phyloP scores from a whole-genome alignment of 2,888 invertebrate genomes.

The Macrosoma leucophasiata region DNA sequence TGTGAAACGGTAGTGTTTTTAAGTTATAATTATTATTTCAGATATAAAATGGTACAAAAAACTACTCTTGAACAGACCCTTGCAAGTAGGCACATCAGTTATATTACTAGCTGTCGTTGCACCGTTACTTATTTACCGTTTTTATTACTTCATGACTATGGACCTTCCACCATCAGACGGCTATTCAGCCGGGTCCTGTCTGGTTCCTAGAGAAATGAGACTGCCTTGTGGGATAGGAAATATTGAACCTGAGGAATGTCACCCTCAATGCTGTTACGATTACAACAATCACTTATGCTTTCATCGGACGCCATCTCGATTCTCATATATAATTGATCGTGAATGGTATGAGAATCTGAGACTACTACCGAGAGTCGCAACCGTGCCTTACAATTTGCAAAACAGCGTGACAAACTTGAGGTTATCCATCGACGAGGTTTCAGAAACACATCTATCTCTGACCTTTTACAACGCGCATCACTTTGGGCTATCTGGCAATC shows the following conservation, averaged over 20 bases:
- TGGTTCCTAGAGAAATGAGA: conserved; percentile 41
- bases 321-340: conserved; percentile 55
- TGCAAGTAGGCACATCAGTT: conserved; percentile 40
- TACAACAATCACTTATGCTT: conserved; percentile 54
- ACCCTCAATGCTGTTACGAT: conserved; percentile 70
- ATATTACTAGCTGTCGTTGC: conserved; percentile 36
- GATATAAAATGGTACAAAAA: conserved; percentile 56
- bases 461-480: conserved; percentile 46
- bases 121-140: conserved; percentile 53
- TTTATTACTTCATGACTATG: conserved; percentile 36
- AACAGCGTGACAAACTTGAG: conserved; percentile 38
- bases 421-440: conserved; percentile 52
- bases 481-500: conserved; percentile 31
- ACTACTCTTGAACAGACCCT: conserved; percentile 51
- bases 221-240: conserved; percentile 53
- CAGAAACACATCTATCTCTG: conserved; percentile 49
- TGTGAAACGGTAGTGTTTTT: too few relatives aligned
- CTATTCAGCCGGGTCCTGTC: conserved; percentile 56
- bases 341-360: conserved; percentile 47
- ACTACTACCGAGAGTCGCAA: conserved; percentile 45
- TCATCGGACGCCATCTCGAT: conserved; percentile 70
- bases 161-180: conserved; percentile 50
- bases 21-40: conserved; percentile 46
- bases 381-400: conserved; percentile 44
- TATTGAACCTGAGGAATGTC: conserved; percentile 47